Conservation (phyloP, 1,140 invertebrate species). For the Lanistes nyassanus region DNA sequence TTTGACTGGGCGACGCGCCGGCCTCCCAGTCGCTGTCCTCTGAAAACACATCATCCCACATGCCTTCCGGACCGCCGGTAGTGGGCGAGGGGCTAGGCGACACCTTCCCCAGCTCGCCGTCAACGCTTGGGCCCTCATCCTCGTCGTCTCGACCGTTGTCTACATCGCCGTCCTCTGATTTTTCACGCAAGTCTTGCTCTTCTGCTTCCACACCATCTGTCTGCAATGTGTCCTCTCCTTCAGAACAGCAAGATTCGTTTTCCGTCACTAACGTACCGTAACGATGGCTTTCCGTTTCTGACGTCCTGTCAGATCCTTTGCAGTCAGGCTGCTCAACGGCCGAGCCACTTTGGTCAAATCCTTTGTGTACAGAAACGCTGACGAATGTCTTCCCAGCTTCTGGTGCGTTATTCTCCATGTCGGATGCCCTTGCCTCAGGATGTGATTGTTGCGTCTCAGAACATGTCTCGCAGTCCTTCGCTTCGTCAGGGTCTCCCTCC, state of each 20-base stretch:
- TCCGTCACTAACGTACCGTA: background rate
- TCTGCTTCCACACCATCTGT: background rate
- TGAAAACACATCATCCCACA: background rate
- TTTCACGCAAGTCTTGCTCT: background rate
- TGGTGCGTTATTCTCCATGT: background rate
- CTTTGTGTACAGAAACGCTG: background rate
- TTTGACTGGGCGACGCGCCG: no score
- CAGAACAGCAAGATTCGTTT: background rate
- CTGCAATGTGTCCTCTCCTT: background rate
- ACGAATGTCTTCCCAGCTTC: background rate
- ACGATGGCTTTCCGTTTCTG: background rate
- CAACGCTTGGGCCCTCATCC: background rate
- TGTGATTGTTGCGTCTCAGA: background rate
- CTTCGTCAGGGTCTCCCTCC: background rate
- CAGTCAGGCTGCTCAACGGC: background rate
- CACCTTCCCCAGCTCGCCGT: background rate
- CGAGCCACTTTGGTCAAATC: background rate
- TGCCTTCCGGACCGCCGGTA: background rate
- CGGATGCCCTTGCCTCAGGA: background rate
- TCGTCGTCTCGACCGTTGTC: background rate
- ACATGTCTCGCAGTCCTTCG: background rate
- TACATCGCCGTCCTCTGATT: background rate
- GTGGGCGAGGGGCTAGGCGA: background rate
- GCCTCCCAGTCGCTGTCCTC: conserved; percentile 1
- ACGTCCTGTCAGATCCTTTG: background rate